Percentiles rank a stretch among this genome's conserved stretches.
Evolutionary conservation across 2,113 vertebrate species (phyloP).

Genomic region (Oxyura jamaicensis): DNA sequence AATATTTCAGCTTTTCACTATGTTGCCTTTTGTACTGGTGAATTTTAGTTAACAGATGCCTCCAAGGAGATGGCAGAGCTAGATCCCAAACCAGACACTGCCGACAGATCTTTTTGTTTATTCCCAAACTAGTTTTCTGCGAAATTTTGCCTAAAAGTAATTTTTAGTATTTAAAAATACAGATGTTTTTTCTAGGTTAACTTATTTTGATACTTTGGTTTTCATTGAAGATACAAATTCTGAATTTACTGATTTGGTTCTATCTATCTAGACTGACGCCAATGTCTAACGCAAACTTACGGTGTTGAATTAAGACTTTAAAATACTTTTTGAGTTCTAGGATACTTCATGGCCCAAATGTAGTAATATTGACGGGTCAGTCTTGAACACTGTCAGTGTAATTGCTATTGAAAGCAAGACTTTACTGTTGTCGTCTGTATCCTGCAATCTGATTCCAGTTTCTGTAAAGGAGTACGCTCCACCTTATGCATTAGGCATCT

Average conservation of each 20-base stretch:
- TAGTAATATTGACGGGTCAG: not conserved
- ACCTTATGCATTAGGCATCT: not conserved
- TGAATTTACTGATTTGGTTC: not conserved
- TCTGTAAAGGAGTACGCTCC: not conserved
- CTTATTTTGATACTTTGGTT: not conserved
- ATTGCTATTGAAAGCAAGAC: not conserved
- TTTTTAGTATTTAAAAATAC: not conserved
- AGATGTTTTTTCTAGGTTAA: not conserved
- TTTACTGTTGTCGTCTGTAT: not conserved
- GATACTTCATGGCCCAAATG: not conserved
- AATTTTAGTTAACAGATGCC: not conserved
- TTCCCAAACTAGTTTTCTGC: not conserved
- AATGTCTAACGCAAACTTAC: not conserved
- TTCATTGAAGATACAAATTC: not conserved
- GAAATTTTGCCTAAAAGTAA: slow-evolving; percentile 19
- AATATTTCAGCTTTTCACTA: slow-evolving; percentile 39
- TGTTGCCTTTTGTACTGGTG: slow-evolving; percentile 32
- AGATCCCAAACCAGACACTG: slow-evolving; percentile 19
- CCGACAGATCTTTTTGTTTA: not conserved
- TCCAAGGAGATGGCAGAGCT: not conserved
- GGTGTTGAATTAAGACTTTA: not conserved
- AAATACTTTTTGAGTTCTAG: not conserved
- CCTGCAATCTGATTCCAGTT: not conserved
- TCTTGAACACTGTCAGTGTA: not conserved
- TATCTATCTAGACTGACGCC: not conserved